Evolutionary conservation across 2,888 invertebrate species (phyloP), one percentile per base, ranked within the genome.

Genomic region (Phyllotreta cruciferae): DNA sequence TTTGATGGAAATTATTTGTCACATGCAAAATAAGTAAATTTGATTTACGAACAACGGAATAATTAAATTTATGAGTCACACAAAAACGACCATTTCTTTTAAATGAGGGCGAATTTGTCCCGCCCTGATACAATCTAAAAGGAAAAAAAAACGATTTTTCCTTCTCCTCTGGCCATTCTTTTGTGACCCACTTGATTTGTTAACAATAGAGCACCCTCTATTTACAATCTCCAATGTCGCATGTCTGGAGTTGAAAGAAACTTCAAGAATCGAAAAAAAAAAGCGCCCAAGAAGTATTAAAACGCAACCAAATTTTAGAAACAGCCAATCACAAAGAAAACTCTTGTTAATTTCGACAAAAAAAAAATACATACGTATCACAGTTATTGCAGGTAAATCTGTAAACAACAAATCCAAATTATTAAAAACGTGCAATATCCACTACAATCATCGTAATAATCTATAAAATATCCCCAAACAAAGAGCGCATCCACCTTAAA

Each of bases 351-450:
- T 47, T 24, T 9, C 9, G 47, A 47, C n/a, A 24, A 13, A 11
- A 7, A n/a, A 13, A 47, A 11, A 36, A 62, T 62, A 62, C 62
- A 55, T 62, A 62, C 62, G 56, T 42, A 55, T 49, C 41, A 62
- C 45, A 8, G 38, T 54, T 11, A 62, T 56, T 9, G 49, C 14
- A 10, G 62, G 62, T 55, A 62, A 55, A 62, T 45, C 62, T 62
- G 62, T 38, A 56, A 62, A 62, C 14, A 62, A 56, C 37, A 58
- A 42, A n/a, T 47, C 14, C n/a, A 44, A 37, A 13, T 10, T 45
- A n/a, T 54, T 35, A 54, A 11, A 13, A 24, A 37, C 11, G 8
- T 11, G 39, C 38, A 6, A 53, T 10, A 8, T 6, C 10, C 39
- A 9, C 14, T 2, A 35, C n/a, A n/a, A n/a, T n/a, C n/a, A 36